Evolutionary conservation across 2,888 invertebrate genomes (phyloP).

Genomic region (Argyra leucocephala): DNA sequence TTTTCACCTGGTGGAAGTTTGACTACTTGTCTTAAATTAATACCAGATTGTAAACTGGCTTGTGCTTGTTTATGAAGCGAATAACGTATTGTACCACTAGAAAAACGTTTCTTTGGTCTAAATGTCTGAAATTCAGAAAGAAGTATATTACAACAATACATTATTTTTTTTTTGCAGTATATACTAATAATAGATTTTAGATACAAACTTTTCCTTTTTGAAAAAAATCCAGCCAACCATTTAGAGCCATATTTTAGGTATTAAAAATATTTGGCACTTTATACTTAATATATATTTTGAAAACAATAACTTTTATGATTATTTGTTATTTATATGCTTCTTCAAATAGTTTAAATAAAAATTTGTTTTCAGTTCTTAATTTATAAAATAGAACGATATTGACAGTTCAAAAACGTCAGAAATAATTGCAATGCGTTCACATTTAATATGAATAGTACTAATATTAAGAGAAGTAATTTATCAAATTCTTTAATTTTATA

Average conservation of each 20-base stretch:
- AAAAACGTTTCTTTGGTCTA: constrained; percentile 77
- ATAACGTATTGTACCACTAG: constrained; percentile 76
- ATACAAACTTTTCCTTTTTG: constrained; percentile 62
- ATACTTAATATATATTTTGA: neutral
- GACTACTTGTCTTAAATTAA: constrained; percentile 73
- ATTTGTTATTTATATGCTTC: neutral
- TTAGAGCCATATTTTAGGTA: constrained; percentile 50
- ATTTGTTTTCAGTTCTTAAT: neutral
- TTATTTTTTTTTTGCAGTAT: neutral
- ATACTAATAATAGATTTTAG: neutral
- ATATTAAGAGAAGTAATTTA: too few species aligned
- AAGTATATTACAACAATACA: neutral
- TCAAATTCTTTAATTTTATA: too few species aligned
- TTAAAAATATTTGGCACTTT: neutral
- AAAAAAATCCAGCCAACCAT: constrained; percentile 66
- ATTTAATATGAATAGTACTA: too few species aligned
- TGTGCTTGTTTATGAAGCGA: constrained; percentile 84
- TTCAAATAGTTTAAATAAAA: neutral
- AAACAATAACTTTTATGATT: too few species aligned
- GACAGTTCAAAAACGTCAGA: neutral
- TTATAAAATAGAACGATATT: neutral
- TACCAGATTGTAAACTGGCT: constrained; percentile 80
- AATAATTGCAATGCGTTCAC: too few species aligned
- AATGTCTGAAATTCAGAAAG: constrained; percentile 59
- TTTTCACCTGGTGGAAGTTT: constrained; percentile 74